Conservation (phyloP, 2,113 vertebrate species). For the Mastomys coucha region DNA sequence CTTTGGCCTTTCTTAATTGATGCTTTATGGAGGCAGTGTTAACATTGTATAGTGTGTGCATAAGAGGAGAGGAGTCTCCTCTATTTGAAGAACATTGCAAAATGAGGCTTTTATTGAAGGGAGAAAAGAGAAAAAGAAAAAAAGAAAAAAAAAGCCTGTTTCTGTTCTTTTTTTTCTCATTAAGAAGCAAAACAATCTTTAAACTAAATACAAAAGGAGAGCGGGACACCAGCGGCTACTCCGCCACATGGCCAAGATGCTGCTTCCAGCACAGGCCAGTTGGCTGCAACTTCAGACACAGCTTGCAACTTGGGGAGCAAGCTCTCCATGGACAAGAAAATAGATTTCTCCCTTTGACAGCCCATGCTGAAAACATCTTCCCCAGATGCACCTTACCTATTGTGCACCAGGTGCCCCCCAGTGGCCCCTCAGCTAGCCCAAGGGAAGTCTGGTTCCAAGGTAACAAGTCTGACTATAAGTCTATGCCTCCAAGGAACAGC, state of each 20-base stretch:
- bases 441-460: not conserved
- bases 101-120: slow-evolving; percentile 65
- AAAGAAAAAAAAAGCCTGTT: not conserved
- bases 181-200: not conserved
- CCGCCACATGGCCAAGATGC: not conserved
- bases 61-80: slow-evolving; percentile 1
- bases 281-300: not conserved
- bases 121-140: not conserved
- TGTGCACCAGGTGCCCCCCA: not conserved
- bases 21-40: slow-evolving; percentile 50
- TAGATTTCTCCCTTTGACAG: not conserved
- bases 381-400: not conserved
- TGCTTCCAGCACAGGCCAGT: fast-evolving
- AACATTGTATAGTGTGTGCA: not conserved
- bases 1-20: slow-evolving; percentile 68
- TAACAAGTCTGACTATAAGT: not conserved
- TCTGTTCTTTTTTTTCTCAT: slow-evolving; percentile 53
- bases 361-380: not conserved
- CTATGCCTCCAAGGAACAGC: not conserved
- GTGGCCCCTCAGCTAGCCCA: not conserved
- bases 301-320: not conserved
- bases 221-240: not conserved
- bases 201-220: not conserved
- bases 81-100: slow-evolving; percentile 64
- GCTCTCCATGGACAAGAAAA: not conserved